Evolutionary conservation across 2,113 vertebrate genomes (phyloP), one percentile per base, ranked within the genome.

Genomic region (Ceyx margarethae): DNA sequence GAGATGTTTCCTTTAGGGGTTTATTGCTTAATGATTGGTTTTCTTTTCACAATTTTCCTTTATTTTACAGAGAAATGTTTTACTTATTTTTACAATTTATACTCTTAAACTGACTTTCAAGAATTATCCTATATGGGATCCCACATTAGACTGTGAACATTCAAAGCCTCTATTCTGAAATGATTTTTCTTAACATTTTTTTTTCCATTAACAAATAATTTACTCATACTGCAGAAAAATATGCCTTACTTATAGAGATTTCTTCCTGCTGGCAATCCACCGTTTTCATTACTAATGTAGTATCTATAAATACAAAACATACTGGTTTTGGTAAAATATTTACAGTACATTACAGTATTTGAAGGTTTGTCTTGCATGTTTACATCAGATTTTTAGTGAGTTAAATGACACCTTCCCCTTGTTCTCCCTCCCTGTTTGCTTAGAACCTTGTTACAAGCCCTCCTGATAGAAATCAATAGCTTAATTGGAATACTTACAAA

Each of bases 181-280:
- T 65, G 21, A 4, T 46, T 90, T 67, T 75, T 33, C 46, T 88
- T 77, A 17, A 17, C 46, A 8, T 66, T 61, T 51, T 51, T 19
- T 58, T 87, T 87, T 81, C 53, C 21, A 66, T 76, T 85, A 85
- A 83, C 11, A 87, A 68, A 16, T 61, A 67, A 45, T 72, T 78
- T 57, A 84, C 20, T 66, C 8, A 13, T 33, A 74, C 1, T 10
- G 29, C 8, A 67, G 40, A 37, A 68, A 72, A 68, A 72, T 17
- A 2, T 23, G 29, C 57, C 98, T 98, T 98, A 99, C 99, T 98
- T 99, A 97, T 99, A 99, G 85, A 99, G 97, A 81, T 99, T 98
- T 97, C 98, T 98, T 97, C 98, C 98, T 81, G 98, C 98, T 65
- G 99, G 98, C 75, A 33, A 97, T 81, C 51, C 97, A 89, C 91